Evolutionary conservation across 2,888 invertebrate genomes (phyloP), one percentile per base, ranked within the genome.

Genomic region (Drosophila ustulata): DNA sequence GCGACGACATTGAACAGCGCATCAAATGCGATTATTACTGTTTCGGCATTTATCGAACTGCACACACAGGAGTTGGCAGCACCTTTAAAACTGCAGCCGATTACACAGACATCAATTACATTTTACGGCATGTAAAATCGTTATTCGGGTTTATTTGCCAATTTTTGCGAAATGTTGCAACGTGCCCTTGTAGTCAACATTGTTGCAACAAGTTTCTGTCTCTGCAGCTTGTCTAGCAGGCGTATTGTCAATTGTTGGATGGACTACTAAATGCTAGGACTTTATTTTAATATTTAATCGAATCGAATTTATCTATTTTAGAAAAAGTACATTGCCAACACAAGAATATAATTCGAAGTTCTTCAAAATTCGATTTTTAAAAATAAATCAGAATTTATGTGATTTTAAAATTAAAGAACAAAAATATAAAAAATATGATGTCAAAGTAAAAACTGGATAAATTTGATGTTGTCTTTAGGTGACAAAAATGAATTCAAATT

Each of bases 11-110:
- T 52, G 55, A 32, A 41, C 47, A 43, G 18, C 52, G 43, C 43
- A 32, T 32, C 51, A 45, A 62, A 62, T 62, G 64, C 68, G 68
- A 68, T 78, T 75, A 78, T 58, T 53, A 28, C 53, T 51, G 41
- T 41, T 57, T 9, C 43, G n/a, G 5, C 78, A 67, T 51, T 67
- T 51, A 78, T 61, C 57, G 74, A 78, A 25, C 30, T 45, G 43
- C 64, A 28, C 34, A 39, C 56, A 18, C 18, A 1, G 2, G 43
- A 50, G 45, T 43, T 71, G 65, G 43, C 65, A 47, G 26, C 53
- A 23, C 53, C 30, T 18, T 45, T 11, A 25, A 3, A 7, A 11
- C 37, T 6, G 11, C 2, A 18, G 18, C 26, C 37, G 37, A 34
- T 34, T 45, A 37, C 23, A 37, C 34, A 18, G 37, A 39, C 66